Conservation (phyloP, 2,797 vertebrate genomes). For the Denticeps clupeoides region DNA sequence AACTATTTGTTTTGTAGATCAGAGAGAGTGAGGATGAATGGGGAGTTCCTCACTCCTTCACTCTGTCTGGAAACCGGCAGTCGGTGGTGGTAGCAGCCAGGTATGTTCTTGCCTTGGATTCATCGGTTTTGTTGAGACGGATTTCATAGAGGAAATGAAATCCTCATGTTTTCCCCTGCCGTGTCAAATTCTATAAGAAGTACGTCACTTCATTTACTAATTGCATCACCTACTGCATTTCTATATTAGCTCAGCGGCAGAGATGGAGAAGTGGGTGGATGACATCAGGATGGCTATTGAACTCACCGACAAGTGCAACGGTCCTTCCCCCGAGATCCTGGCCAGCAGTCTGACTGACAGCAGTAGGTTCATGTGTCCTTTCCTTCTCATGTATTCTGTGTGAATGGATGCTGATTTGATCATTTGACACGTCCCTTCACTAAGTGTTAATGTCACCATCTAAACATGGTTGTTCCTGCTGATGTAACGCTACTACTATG, state of each 20-base stretch:
- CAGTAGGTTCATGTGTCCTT: slow-evolving; percentile 63
- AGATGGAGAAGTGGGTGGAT: slow-evolving; percentile 94
- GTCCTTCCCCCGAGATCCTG: slow-evolving; percentile 67
- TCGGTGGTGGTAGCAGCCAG: slow-evolving; percentile 87
- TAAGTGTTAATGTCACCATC: too few species aligned
- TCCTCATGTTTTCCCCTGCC: too few species aligned
- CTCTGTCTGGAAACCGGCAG: slow-evolving; percentile 78
- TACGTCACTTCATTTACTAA: too few species aligned
- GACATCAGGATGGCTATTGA: slow-evolving; percentile 88
- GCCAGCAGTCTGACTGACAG: slow-evolving; percentile 65
- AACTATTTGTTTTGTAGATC: slow-evolving; percentile 66
- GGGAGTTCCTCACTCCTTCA: slow-evolving; percentile 91
- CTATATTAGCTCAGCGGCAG: slow-evolving; percentile 61
- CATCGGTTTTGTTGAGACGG: too few species aligned
- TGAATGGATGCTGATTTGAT: too few species aligned
- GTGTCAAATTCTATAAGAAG: too few species aligned
- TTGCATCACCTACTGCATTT: not conserved
- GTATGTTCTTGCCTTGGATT: slow-evolving; percentile 45
- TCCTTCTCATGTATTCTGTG: too few species aligned
- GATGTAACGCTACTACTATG: too few species aligned
- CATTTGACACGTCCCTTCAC: too few species aligned
- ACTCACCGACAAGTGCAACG: slow-evolving; percentile 73
- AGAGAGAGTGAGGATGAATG: slow-evolving; percentile 93
- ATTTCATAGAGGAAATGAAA: too few species aligned
- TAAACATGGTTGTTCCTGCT: too few species aligned